Conservation (phyloP, 2,113 vertebrate species). For the Heliornis fulica region DNA sequence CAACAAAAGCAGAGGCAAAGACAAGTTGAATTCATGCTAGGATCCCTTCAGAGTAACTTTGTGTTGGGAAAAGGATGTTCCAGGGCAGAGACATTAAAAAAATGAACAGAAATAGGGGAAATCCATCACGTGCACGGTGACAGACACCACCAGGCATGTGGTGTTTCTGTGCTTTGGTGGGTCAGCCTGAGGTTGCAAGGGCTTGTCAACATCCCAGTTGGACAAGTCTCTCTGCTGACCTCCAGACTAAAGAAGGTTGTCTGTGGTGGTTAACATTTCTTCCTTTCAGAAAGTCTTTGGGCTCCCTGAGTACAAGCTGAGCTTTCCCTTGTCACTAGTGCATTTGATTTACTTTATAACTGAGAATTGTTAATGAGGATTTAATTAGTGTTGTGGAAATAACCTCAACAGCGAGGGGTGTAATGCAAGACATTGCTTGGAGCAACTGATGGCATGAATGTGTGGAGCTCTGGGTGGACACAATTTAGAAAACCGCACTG, state of each 20-base stretch:
- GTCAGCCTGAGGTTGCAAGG: neutral
- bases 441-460: neutral
- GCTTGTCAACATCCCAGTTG: neutral
- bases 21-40: neutral
- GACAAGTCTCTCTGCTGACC: neutral
- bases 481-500: neutral
- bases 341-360: neutral
- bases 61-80: rapidly evolving
- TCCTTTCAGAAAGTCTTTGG: neutral
- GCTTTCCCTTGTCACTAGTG: neutral
- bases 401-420: rapidly evolving
- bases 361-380: neutral
- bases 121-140: neutral
- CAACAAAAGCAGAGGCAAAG: neutral
- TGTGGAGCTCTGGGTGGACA: neutral
- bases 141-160: neutral
- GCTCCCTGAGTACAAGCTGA: neutral
- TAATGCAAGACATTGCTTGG: neutral
- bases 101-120: neutral
- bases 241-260: neutral
- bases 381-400: conserved; percentile 9
- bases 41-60: neutral
- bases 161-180: neutral
- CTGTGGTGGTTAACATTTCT: neutral
- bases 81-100: neutral